A percentile compares a stretch with the other conserved stretches of the same genome.
Evolutionary conservation across 2,113 vertebrate genomes (phyloP).

Genomic region (Ochotona curzoniae): DNA sequence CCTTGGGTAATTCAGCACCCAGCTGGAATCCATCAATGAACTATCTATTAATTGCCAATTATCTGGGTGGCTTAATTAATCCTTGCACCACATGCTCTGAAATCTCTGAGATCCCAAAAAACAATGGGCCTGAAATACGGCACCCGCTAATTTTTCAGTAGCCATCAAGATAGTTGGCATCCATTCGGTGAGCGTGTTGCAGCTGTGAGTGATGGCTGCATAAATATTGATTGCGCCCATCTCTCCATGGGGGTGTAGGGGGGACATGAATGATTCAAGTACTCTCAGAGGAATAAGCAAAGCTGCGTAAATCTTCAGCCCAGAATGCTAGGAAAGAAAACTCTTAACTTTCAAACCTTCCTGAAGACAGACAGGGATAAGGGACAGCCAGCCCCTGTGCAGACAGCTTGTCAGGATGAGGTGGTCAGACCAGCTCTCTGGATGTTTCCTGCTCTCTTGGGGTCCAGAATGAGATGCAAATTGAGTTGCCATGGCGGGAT

Average conservation of each 20-base stretch:
- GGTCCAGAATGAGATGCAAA: slow-evolving; percentile 41
- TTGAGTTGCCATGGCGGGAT: not conserved
- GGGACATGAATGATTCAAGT: slow-evolving; percentile 28
- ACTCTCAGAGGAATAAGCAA: slow-evolving; percentile 45
- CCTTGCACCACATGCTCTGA: slow-evolving; percentile 44
- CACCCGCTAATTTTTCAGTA: slow-evolving; percentile 68
- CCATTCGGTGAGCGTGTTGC: slow-evolving; percentile 42
- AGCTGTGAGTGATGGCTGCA: slow-evolving; percentile 71
- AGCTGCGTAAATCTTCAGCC: slow-evolving; percentile 48
- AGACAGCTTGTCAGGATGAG: not conserved
- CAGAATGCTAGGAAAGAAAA: not conserved
- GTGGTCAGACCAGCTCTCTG: not conserved
- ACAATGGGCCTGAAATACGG: slow-evolving; percentile 70
- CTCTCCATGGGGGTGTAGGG: not conserved
- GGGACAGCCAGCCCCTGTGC: not conserved
- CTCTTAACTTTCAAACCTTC: not conserved
- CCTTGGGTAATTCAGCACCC: slow-evolving; percentile 55
- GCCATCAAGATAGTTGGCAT: slow-evolving; percentile 69
- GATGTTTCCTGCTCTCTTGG: not conserved
- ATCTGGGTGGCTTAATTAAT: slow-evolving; percentile 76
- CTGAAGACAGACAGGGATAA: not conserved
- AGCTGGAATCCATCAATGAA: slow-evolving; percentile 72
- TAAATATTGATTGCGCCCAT: slow-evolving; percentile 78
- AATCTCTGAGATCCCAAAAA: slow-evolving; percentile 48
- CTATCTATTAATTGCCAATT: slow-evolving; percentile 77